Evolutionary conservation across 2,113 vertebrate species (phyloP), one percentile per base, ranked within the genome.

Genomic region (Syngnathus typhle): DNA sequence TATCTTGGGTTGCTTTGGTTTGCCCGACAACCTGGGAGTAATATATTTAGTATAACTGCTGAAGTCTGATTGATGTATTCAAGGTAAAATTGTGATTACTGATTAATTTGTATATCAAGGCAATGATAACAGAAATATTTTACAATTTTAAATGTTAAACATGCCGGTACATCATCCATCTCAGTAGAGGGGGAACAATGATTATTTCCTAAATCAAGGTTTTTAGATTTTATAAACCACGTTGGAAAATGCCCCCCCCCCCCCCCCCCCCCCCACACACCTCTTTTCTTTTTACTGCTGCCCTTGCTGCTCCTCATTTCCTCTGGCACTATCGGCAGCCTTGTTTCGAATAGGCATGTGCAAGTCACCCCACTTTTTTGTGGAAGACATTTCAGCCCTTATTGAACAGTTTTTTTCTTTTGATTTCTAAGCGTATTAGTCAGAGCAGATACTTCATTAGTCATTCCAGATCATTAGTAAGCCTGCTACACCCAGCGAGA

Each of bases 321-420:
- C 82, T 74, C 65, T 70, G 81, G 83, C 77, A 37, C 80, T 79
- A 78, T 80, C 82, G 81, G 74, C 76, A 84, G 72, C 77, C 84
- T 78, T 77, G 76, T 85, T 84, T 83, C 82, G 81, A 32, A 32
- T 32, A 32, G 27, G 3, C 27, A 81, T 81, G 69, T 83, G 78
- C 77, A 74, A 85, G 79, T 88, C 77, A 82, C 73, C 68, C 77
- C 79, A 74, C 32, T 85, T 84, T 81, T 75, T 81, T 72, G 69
- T 74, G 75, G 69, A 67, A 84, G 75, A 87, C 84, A 54, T 21
- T 76, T 76, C 71, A 82, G 74, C 65, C 66, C 69, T 82, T 78
- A 68, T 49, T 49, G 5, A 19, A 49, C 18, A 7, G 5, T 49
- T 44, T 64, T 46, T 32, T 64, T 62, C 43, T 9, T 46, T 27